Evolutionary conservation across 2,888 invertebrate genomes (phyloP), one percentile per base, ranked within the genome.

Genomic region (Drosophila leonis): DNA sequence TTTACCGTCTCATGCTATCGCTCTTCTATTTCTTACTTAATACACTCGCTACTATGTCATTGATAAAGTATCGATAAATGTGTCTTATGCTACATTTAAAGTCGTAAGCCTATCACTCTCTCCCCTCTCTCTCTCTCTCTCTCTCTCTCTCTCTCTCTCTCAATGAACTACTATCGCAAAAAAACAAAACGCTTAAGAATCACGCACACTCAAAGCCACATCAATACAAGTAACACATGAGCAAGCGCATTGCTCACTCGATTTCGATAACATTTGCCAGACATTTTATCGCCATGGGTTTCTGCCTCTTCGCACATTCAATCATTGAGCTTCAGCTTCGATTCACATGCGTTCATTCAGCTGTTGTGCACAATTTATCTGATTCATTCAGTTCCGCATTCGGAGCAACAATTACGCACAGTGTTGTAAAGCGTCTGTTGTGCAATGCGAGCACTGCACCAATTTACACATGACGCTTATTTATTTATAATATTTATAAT

Each of bases 331-430:
- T 48, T 33, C 24, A 24, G 54, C 24, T 9, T 10, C 24, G 31
- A 41, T 48, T 56, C 33, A 18, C 59, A 55, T 60, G 18, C 18
- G 8, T 49, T 68, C 54, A 72, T 61, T 72, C 62, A 57, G 13
- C 55, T 46, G 44, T 18, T 59, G 20, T 33, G 24, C 54, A 48
- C 48, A 31, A 18, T 44, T 41, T 31, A n/a, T 49, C 52, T 33
- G 27, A 42, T 59, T 69, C 52, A 65, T 46, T 61, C 56, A 44
- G 35, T 70, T 73, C 64, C 72, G 72, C 76, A 72, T 77, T 76
- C 37, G 49, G n/a, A 65, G 35, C 57, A 61, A 15, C 31, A 31
- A 42, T 66, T 60, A 60, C 71, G 62, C 46, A 73, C 46, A 20
- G 48, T 44, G 66, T 52, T 66, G 66, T 42, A 71, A 67, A 70